Evolutionary conservation across 1,140 invertebrate genomes (phyloP), one percentile per base, ranked within the genome.

Genomic region (Temnothorax longispinosus): DNA sequence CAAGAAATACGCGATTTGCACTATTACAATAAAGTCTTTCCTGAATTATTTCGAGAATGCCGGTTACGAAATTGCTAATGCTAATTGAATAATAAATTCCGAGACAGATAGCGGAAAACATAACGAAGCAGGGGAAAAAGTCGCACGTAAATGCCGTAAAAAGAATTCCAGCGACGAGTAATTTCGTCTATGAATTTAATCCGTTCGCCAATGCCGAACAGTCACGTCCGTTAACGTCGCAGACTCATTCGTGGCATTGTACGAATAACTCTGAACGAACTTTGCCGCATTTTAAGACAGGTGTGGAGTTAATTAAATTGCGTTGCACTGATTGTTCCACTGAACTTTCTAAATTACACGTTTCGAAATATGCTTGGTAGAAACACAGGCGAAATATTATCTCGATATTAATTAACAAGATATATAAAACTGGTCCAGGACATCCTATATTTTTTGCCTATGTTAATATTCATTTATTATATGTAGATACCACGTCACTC

Each of bases 111-210:
- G 89, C 69, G n/a, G 87, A 90, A 69, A 85, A 35, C 11, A 72
- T 62, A 21, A 21, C 41, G 0, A 88, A 56, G 21, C 85, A 85
- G 2, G 58, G 50, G 2, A 85, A 62, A 32, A 69, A 21, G 52
- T 44, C 67, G 47, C 41, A 27, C 7, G 32, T 27, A 8, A 60
- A n/a, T n/a, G 2, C 56, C 1, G 21, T 35, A 18, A 89, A 78
- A 38, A 85, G 89, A 7, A 52, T 89, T 41, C 8, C 87, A 5
- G 90, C 90, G 0, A 91, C 90, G 0, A 87, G 65, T 11, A 91
- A 90, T 80, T 87, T 91, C 41, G 18, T 91, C 0, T 91, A 90
- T 11, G 87, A 91, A 58, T 91, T 91, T 8, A 67, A 85, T 60
- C 67, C 86, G 0, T 76, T 75, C 8, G 82, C 18, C 6, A 75